These are phyloP conservation scores for Uloborus diversus DNA, from an alignment of 1,140 invertebrate species.

Conservation along the genomic window DNA sequence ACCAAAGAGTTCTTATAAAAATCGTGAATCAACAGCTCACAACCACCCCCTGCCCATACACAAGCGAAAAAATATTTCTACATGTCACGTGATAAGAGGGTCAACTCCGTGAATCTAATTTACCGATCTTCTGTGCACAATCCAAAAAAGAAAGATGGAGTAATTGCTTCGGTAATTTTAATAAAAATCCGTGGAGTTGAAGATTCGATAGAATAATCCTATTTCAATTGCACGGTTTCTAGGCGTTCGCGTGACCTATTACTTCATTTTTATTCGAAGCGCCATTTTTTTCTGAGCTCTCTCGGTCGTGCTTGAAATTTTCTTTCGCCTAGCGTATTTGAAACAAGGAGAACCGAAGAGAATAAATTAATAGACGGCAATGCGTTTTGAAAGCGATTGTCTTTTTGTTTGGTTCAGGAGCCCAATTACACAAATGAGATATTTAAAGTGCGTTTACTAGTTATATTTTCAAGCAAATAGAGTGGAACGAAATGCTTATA, in stretches of 20 bases:
- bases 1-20: background rate
- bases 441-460: background rate
- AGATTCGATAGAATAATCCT: background rate
- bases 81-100: background rate
- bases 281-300: too few relatives aligned
- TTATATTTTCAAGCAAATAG: background rate
- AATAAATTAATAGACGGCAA: background rate
- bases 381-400: background rate
- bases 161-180: background rate
- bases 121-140: background rate
- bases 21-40: background rate
- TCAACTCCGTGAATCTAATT: background rate
- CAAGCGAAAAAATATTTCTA: background rate
- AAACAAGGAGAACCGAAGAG: background rate
- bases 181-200: background rate
- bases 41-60: background rate
- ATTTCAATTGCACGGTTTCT: background rate
- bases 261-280: too few relatives aligned
- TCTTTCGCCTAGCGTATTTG: background rate
- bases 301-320: background rate
- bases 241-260: slow-evolving; percentile 1
- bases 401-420: background rate
- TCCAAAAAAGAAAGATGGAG: background rate
- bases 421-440: background rate
- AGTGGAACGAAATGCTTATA: background rate